Conservation (phyloP, 2,113 vertebrate genomes). For the Elachura formosa region DNA sequence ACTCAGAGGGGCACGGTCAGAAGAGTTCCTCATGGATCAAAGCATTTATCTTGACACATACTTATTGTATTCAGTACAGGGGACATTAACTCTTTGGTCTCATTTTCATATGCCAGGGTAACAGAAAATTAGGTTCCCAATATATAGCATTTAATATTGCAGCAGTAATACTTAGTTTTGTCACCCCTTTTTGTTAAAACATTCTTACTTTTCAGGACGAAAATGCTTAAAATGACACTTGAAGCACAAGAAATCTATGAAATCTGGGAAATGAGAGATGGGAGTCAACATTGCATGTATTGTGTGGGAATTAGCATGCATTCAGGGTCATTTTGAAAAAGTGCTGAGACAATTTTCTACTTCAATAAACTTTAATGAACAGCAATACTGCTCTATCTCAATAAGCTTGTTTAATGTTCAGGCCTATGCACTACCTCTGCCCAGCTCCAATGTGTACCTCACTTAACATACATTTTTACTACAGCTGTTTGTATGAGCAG, state of each 20-base stretch:
- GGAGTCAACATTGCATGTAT: not conserved
- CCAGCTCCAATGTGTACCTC: not conserved
- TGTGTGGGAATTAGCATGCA: not conserved
- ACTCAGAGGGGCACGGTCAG: not conserved
- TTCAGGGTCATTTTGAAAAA: not conserved
- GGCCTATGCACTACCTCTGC: not conserved
- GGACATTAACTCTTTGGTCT: not conserved
- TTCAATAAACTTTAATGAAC: constrained; percentile 46
- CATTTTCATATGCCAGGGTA: not conserved
- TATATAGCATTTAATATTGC: not conserved
- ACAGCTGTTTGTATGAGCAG: not conserved
- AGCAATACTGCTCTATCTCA: not conserved
- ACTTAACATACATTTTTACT: not conserved
- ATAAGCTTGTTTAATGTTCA: constrained; percentile 40
- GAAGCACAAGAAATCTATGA: not conserved
- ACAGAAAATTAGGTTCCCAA: not conserved
- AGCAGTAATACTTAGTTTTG: not conserved
- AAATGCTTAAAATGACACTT: not conserved
- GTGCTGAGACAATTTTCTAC: constrained; percentile 54
- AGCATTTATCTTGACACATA: not conserved
- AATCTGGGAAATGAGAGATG: not conserved
- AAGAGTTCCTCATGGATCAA: not conserved
- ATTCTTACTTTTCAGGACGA: not conserved
- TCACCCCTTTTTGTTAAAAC: not conserved
- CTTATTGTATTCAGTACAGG: not conserved